A percentile compares a stretch with the other conserved stretches of the same genome.
Evolutionary conservation across 2,797 vertebrate species (phyloP).

Genomic region (Pseudochaenichthys georgianus): DNA sequence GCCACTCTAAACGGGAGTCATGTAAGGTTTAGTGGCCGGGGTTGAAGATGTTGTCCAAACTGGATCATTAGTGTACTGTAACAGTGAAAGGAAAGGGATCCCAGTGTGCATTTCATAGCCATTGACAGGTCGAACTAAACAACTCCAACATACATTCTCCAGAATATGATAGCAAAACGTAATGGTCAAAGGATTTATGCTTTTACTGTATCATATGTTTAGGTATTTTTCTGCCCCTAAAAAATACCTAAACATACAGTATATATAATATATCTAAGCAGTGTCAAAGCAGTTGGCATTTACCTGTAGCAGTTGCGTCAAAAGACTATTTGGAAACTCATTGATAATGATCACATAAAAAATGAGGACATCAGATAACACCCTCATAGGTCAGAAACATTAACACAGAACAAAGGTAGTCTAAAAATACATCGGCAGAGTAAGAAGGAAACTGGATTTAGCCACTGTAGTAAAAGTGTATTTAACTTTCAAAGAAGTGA

Average conservation of each 20-base stretch:
- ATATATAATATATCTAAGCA: not conserved
- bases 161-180: not conserved
- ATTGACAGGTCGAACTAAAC: constrained; percentile 1
- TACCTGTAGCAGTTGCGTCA: not conserved
- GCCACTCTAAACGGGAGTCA: constrained; percentile 12
- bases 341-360: no score
- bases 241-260: not conserved
- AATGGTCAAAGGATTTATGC: not conserved
- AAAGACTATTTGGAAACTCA: not conserved
- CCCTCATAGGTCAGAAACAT: not conserved
- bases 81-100: constrained; percentile 3
- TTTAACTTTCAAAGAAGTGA: not conserved
- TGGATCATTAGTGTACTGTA: constrained; percentile 14
- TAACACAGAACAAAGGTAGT: not conserved
- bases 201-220: constrained; percentile 3
- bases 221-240: not conserved
- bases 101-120: not conserved
- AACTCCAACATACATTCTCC: not conserved
- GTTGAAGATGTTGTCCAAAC: constrained; percentile 8
- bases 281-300: not conserved
- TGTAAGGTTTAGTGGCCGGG: constrained; percentile 41
- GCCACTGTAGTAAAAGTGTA: not conserved
- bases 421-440: not conserved
- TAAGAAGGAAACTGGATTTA: not conserved
- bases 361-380: not conserved